Base-by-base conservation (phyloP, 2,113 vertebrate genomes). In the Dunckerocampus dactyliophorus region DNA sequence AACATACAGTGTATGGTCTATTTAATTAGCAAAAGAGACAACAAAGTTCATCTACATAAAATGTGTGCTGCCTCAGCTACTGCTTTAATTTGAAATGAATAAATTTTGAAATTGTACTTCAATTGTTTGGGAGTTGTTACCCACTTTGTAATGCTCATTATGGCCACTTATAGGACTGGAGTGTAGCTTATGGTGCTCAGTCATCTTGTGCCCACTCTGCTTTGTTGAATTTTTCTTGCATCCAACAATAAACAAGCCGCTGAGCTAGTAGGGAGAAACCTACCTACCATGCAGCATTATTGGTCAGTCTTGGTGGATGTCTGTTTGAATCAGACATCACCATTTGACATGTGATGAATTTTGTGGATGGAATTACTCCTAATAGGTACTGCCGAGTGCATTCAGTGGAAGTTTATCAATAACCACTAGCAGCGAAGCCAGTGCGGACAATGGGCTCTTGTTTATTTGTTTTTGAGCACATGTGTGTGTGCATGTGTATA, bases 351-450 rank as follows among this genome's bases (percentile, higher is more conserved):
- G 19, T 67, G 47, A 65, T 68, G 54, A 52, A 45, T 7, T 68
- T 39, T 55, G 10, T 8, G 43, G 14, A 31, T 51, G 31, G 19
- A 52, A 22, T 20, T 42, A 46, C 56, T 65, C 53, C 61, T 47
- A 74, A 39, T 79, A 66, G 48, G 48, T 63, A 59, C 70, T 75
- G 49, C 62, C 57, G 64, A 72, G 69, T 50, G 69, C 78, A 77
- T 65, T 62, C 80, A 82, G 47, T 84, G 71, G 63, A 74, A 71
- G 73, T 78, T 81, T 82, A 85, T 88, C 84, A 89, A 86, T 88
- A 88, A 83, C 74, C 67, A 85, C 82, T 76, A 81, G 77, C 75
- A 69, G 73, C 75, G 62, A 71, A 79, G 79, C 67, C 77, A 77
- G 37, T 76, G 68, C 6, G 53, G 64, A 86, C 85, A 88, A 71